Evolutionary conservation across 2,797 vertebrate genomes (phyloP).

Genomic region (Babyrousa celebensis): DNA sequence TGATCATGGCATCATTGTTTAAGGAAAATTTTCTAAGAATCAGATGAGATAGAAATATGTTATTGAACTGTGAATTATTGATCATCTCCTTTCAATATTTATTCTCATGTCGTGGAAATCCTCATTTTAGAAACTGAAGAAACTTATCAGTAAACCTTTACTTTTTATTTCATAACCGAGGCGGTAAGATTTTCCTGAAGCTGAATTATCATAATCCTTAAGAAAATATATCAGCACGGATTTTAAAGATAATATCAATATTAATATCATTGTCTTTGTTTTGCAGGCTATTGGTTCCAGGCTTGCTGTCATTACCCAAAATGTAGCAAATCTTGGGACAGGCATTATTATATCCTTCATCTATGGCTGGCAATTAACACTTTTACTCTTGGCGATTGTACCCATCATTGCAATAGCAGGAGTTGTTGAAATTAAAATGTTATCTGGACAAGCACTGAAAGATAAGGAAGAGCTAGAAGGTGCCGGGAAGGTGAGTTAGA

Average conservation of each 20-base stretch:
- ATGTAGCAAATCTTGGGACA: constrained; percentile 96
- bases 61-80: background rate
- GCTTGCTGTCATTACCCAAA: constrained; percentile 95
- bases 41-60: constrained; percentile 37
- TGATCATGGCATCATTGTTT: background rate
- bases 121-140: constrained; percentile 53
- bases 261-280: background rate
- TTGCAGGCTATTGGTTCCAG: constrained; percentile 95
- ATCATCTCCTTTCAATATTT: constrained; percentile 44
- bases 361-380: constrained; percentile 97
- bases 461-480: constrained; percentile 97
- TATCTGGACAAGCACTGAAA: constrained; percentile 94
- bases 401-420: constrained; percentile 95
- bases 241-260: constrained; percentile 45
- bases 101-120: constrained; percentile 49
- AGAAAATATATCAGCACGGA: background rate
- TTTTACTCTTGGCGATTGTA: constrained; percentile 95
- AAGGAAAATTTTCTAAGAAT: constrained; percentile 44
- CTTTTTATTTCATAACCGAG: constrained; percentile 15
- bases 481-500: constrained; percentile 95
- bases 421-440: constrained; percentile 94
- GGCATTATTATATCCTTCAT: constrained; percentile 95
- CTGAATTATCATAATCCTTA: constrained; percentile 4
- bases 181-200: constrained; percentile 13
- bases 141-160: background rate